Evolutionary conservation across 2,113 vertebrate species (phyloP).

Genomic region (Toxostoma redivivum): DNA sequence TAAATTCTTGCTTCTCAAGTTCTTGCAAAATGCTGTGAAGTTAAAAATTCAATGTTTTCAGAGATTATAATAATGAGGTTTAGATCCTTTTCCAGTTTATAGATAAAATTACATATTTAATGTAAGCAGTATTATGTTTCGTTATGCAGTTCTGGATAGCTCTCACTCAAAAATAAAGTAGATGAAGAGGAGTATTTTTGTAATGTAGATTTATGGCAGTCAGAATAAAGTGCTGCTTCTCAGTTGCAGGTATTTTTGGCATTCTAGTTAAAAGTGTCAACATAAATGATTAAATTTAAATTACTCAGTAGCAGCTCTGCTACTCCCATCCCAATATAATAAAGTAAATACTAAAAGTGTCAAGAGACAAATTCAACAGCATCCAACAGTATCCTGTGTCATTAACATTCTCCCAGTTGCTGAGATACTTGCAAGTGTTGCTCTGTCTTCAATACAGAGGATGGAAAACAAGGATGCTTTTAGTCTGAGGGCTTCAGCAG

Average conservation of each 20-base stretch:
- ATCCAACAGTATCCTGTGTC: neutral
- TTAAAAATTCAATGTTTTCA: neutral
- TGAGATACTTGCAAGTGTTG: neutral
- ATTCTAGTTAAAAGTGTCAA: conserved; percentile 40
- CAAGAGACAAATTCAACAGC: neutral
- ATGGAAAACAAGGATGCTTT: neutral
- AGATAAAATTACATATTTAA: neutral
- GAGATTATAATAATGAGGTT: conserved; percentile 13
- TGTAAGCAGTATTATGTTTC: neutral
- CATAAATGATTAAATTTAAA: conserved; percentile 46
- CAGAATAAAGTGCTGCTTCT: neutral
- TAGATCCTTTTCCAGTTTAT: neutral
- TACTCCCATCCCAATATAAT: neutral
- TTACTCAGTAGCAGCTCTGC: neutral
- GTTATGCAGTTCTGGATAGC: neutral
- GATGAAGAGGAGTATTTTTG: neutral
- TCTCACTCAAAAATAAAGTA: neutral
- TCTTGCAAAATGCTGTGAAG: neutral
- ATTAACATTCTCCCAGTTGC: neutral
- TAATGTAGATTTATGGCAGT: neutral
- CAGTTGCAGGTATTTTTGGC: conserved; percentile 3
- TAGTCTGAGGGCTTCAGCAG: neutral
- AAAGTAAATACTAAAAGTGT: neutral
- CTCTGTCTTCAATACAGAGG: neutral
- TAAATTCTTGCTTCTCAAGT: neutral